Base-by-base conservation (phyloP, 2,797 vertebrate species). In the Epinephelus awoara region DNA sequence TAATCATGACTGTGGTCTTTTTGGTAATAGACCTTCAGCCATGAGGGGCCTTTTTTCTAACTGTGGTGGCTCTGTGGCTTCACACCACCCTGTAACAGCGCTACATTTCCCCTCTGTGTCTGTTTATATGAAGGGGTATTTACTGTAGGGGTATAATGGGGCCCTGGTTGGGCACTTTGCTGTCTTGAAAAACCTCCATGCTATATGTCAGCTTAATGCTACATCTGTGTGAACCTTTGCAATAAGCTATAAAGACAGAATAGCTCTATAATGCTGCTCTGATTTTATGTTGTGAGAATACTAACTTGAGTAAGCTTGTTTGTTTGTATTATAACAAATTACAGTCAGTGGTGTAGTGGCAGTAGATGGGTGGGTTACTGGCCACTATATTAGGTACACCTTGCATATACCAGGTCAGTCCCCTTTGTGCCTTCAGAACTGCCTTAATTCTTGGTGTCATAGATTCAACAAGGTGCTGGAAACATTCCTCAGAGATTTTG, bases 1-100 rank as follows among this genome's bases (percentile, higher is more conserved):
- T 86, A 92, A 94, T 94, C 88, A 91, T 68, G 82, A 85, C 64
- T 93, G 93, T 73, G 92, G 87, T 91, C 58, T 75, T 82, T 83
- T 64, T 79, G 75, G 50, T 72, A 73, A 75, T 13, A 19, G 63
- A 85, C 72, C 61, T 80, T 34, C 82, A 80, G 77, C 79, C 67
- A 64, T 15, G 51, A 79, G 54, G 54, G 55, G 3, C 12, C 68
- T 66, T 67, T 85, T 66, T 85, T 71, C 47, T 29, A 62, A 72
- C 70, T 82, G 56, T 49, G 80, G 72, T 7, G 10, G 27, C 63
- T 86, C 65, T 77, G 70, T 65, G 81, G 81, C 69, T 84, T 88
- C 50, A 84, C 72, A 82, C 71, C 59, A 69, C 15, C 40, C 62
- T 69, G 47, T 65, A 78, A 67, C 38, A 75, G 70, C 17, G 6